A percentile compares a stretch with the other conserved stretches of the same genome.
Evolutionary conservation across 2,113 vertebrate genomes (phyloP).

Genomic region (Bettongia penicillata): DNA sequence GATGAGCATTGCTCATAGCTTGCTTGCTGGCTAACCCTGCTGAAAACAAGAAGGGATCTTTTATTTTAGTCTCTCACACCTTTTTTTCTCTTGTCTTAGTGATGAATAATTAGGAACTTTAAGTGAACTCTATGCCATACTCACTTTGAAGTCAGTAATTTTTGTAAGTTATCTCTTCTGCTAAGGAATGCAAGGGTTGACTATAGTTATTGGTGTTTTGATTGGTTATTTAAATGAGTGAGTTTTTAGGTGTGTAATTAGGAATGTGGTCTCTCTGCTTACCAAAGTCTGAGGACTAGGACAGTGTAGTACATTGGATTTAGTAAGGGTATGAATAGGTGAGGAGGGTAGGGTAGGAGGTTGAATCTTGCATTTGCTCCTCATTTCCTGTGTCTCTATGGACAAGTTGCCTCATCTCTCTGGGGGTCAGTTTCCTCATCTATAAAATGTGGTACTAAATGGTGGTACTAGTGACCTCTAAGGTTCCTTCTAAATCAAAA

Average conservation of each 20-base stretch:
- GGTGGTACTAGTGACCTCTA: not conserved
- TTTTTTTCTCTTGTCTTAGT: not conserved
- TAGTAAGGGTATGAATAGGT: not conserved
- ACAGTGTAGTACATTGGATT: not conserved
- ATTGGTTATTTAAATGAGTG: not conserved
- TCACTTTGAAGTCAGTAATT: slow-evolving; percentile 14
- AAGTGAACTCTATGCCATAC: not conserved
- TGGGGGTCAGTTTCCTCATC: not conserved
- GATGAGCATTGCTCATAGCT: not conserved
- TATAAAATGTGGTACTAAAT: not conserved
- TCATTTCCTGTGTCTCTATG: not conserved
- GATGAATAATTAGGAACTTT: slow-evolving; percentile 16
- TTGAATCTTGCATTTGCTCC: not conserved
- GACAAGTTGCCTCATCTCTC: not conserved
- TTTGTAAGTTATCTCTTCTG: not conserved
- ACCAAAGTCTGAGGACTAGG: not conserved
- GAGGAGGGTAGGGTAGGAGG: not conserved
- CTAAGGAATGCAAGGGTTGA: not conserved
- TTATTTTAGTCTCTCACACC: not conserved
- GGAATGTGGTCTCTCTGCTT: not conserved
- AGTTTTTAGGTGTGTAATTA: not conserved
- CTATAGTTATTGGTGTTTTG: not conserved
- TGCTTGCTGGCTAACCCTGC: not conserved
- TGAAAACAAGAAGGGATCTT: slow-evolving; percentile 4
- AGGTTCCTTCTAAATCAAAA: not conserved